Evolutionary conservation across 1,140 invertebrate species (phyloP).

Genomic region (Sinella curviseta): DNA sequence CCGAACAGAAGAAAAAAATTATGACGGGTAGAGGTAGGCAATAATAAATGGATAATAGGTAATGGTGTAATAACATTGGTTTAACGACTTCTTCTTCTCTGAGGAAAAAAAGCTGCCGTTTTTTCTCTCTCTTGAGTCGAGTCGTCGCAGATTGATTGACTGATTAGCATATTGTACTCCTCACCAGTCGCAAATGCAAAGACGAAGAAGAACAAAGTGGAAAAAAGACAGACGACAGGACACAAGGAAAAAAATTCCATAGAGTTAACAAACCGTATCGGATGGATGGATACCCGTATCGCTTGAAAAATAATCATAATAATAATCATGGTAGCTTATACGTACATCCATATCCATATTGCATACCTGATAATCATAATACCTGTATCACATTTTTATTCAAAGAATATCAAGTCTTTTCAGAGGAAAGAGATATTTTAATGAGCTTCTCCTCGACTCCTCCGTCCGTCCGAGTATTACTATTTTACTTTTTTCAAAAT

Average conservation of each 20-base stretch:
- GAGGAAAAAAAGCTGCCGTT: not conserved
- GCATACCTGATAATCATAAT: not conserved
- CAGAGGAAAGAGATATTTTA: conserved; percentile 15
- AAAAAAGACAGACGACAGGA: no score
- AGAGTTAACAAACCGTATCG: conserved; percentile 22
- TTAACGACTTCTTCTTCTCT: not conserved
- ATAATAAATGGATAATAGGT: not conserved
- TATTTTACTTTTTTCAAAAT: not conserved
- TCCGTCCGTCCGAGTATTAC: not conserved
- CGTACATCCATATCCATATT: no score
- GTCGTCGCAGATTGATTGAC: conserved; percentile 17
- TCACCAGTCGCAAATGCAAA: not conserved
- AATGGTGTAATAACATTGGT: not conserved
- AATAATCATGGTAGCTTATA: no score
- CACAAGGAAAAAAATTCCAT: conserved; percentile 1
- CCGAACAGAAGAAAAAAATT: not conserved
- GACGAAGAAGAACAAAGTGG: not conserved
- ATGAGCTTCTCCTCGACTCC: not conserved
- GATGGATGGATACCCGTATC: not conserved
- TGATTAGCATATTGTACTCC: conserved; percentile 10
- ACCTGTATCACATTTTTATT: not conserved
- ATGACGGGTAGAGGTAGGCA: not conserved
- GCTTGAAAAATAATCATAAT: not conserved
- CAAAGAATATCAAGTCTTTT: no score
- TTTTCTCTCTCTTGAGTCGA: no score